A percentile compares a stretch with the other conserved stretches of the same genome.
phyloP scores from a whole-genome alignment of 2,888 invertebrate species.

The Sturmia bella region DNA sequence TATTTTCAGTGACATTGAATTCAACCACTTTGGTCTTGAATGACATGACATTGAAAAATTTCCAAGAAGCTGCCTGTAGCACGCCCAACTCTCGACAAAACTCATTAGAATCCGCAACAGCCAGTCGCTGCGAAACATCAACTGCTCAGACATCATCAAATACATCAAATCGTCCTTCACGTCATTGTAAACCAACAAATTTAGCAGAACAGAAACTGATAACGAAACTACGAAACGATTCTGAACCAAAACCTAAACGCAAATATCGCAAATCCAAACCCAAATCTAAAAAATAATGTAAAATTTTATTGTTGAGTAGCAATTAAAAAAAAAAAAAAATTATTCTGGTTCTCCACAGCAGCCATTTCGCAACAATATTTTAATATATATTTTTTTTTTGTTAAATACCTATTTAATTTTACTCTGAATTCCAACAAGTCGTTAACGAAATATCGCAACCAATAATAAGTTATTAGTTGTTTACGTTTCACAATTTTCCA shows the following conservation, averaged over 20 bases:
- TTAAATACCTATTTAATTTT: too few relatives aligned
- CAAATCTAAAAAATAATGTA: conserved; percentile 29
- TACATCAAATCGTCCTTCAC: conserved; percentile 40
- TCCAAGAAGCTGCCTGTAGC: conserved; percentile 60
- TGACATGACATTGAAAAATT: conserved; percentile 55
- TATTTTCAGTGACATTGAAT: conserved; percentile 27
- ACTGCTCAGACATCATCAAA: neutral
- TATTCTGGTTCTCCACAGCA: too few relatives aligned
- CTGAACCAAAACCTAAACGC: neutral
- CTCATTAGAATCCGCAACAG: neutral
- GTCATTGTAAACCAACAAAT: conserved; percentile 62
- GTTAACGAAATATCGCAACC: too few relatives aligned
- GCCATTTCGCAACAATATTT: too few relatives aligned
- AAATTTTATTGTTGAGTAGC: neutral
- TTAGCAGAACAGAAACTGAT: conserved; percentile 51
- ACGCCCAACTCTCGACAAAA: conserved; percentile 53
- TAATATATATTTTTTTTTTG: too few relatives aligned
- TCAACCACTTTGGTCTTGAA: conserved; percentile 9
- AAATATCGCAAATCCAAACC: conserved; percentile 13
- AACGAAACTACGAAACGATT: conserved; percentile 57
- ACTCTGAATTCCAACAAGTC: too few relatives aligned
- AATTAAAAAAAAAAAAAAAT: too few relatives aligned
- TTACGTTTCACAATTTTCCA: too few relatives aligned
- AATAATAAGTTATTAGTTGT: too few relatives aligned
- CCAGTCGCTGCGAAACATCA: neutral